Evolutionary conservation across 2,113 vertebrate genomes (phyloP).

Genomic region (Ictidomys tridecemlineatus): DNA sequence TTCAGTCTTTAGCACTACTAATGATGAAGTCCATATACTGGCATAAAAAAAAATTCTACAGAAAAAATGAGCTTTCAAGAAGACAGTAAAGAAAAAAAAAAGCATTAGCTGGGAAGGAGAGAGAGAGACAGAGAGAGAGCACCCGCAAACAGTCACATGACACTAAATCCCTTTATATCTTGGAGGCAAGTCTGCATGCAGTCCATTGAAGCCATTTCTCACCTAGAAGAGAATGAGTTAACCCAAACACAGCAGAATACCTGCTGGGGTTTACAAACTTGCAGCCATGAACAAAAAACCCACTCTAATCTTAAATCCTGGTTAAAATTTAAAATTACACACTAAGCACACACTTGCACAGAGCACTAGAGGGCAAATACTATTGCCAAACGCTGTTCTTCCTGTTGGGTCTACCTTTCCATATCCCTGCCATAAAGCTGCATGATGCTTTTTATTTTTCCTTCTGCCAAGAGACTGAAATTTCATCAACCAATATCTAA

Average conservation of each 20-base stretch:
- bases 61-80: conserved; percentile 29
- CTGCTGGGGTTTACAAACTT: neutral
- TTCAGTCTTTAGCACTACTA: neutral
- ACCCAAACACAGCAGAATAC: neutral
- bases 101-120: too few species aligned
- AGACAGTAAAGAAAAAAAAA: conserved; percentile 2
- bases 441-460: neutral
- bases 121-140: neutral
- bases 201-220: neutral
- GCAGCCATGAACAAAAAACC: neutral
- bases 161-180: neutral
- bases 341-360: neutral
- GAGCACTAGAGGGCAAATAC: neutral
- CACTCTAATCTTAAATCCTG: neutral
- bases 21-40: neutral
- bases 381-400: neutral
- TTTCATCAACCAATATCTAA: neutral
- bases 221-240: neutral
- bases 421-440: neutral
- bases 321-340: neutral
- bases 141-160: neutral
- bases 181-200: neutral
- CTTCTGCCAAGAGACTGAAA: neutral
- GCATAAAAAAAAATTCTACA: neutral
- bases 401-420: neutral